Evolutionary conservation across 2,797 vertebrate species (phyloP), one percentile per base, ranked within the genome.

Genomic region (Hippocampus kuda): DNA sequence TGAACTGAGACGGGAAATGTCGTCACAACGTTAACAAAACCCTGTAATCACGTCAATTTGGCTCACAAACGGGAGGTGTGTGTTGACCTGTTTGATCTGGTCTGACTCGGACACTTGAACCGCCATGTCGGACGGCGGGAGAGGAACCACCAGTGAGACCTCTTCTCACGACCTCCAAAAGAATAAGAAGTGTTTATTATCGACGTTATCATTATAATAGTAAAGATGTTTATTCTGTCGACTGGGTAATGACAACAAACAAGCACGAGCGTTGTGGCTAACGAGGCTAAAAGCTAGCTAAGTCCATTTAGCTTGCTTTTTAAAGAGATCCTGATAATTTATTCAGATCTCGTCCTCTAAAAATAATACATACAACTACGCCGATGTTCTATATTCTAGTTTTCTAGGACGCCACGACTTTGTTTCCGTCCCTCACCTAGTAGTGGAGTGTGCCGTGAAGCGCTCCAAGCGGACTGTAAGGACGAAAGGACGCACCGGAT

Each of bases 61-160:
- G 44, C 49, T 18, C 2, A 22, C 7, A 51, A 51, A 18, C 20
- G 4, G 15, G 18, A n/a, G 24, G 9, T 18, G 20, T 60, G 18
- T 8, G 8, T 5, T 88, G 83, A 98, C 97, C 94, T 99, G 97
- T 88, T 99, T 99, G 82, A 98, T 94, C 84, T 99, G 97, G 77
- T 99, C 96, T 9, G 94, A 88, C 85, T 99, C 97, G 0, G 94
- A 85, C 76, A 94, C 91, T 81, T 94, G 94, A 53, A 89, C 89
- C 66, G 94, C 93, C 97, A 99, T 99, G 49, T 20, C 27, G 44
- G 24, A 20, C 38, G 34, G 42, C 34, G 34, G 38, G 38, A 13
- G 1, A 26, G 2, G 5, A 26, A 48, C 62, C 3, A 42, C 20
- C 22, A 34, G 12, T 15, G 15, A 16, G 30, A 8, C 16, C 30